phyloP scores from a whole-genome alignment of 2,797 vertebrate species.

The Hemibagrus guttatus region DNA sequence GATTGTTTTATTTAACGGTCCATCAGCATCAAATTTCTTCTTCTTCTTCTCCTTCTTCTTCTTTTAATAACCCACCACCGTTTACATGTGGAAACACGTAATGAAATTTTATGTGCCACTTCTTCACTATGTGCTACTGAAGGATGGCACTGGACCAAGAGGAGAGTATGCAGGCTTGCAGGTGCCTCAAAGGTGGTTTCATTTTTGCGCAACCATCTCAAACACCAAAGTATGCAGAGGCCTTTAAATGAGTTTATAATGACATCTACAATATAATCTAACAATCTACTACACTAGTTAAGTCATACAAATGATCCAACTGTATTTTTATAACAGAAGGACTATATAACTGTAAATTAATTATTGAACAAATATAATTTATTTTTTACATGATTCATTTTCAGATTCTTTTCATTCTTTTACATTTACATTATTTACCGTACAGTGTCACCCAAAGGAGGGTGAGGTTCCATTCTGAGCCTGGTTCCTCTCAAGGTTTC shows the following conservation, averaged over 20 bases:
- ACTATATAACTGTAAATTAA: neutral
- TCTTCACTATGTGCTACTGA: neutral
- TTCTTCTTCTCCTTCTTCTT: neutral
- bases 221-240: neutral
- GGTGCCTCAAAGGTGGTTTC: neutral
- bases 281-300: neutral
- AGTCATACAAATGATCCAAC: neutral
- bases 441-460: too few species aligned
- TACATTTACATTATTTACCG: too few species aligned
- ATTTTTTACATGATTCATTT: neutral
- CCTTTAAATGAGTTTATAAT: neutral
- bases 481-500: too few species aligned
- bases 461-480: too few species aligned
- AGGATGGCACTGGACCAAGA: neutral
- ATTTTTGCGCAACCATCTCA: neutral
- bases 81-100: neutral
- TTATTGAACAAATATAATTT: neutral
- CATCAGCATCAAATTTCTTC: neutral
- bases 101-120: neutral
- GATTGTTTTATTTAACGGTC: neutral
- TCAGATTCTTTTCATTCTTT: too few species aligned
- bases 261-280: too few species aligned
- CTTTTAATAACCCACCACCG: neutral
- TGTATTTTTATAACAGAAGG: neutral
- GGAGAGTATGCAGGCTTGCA: neutral